A percentile compares a stretch with the other conserved stretches of the same genome.
phyloP scores from a whole-genome alignment of 2,797 vertebrate species.

The Spheniscus humboldti region DNA sequence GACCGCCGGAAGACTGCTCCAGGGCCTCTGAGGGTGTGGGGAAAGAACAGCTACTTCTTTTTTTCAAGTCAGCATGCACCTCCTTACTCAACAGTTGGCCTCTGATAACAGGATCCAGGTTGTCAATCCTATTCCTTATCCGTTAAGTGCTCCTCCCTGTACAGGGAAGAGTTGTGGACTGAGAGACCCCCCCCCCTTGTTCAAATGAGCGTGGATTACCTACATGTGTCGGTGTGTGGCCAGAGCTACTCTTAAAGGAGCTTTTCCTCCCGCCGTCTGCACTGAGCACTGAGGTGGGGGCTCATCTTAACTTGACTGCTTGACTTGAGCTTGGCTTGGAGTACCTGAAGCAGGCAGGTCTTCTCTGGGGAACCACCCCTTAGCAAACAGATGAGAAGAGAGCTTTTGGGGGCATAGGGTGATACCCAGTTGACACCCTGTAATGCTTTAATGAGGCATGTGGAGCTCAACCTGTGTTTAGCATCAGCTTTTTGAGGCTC shows the following conservation, averaged over 20 bases:
- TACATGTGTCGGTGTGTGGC: fast-evolving
- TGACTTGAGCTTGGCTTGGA: neutral
- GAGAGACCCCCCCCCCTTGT: neutral
- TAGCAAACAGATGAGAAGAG: neutral
- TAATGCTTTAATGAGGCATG: neutral
- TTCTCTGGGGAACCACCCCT: neutral
- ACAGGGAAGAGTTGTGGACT: neutral
- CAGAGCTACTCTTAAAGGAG: neutral
- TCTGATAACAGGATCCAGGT: neutral
- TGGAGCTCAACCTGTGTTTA: neutral
- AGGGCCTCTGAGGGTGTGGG: neutral
- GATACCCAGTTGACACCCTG: neutral
- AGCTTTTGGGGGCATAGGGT: neutral
- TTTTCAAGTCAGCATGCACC: fast-evolving
- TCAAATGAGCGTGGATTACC: neutral
- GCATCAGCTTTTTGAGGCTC: neutral
- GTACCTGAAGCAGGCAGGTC: neutral
- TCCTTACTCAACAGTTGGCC: neutral
- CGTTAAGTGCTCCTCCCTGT: neutral
- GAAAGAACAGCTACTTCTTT: neutral
- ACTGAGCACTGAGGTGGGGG: neutral
- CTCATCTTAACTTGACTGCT: neutral
- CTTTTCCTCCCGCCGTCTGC: neutral
- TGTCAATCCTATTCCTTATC: neutral
- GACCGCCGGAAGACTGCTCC: neutral